Base-by-base conservation (phyloP, 53 echinoderm and acorn worm species). In the Arbacia lixula region DNA sequence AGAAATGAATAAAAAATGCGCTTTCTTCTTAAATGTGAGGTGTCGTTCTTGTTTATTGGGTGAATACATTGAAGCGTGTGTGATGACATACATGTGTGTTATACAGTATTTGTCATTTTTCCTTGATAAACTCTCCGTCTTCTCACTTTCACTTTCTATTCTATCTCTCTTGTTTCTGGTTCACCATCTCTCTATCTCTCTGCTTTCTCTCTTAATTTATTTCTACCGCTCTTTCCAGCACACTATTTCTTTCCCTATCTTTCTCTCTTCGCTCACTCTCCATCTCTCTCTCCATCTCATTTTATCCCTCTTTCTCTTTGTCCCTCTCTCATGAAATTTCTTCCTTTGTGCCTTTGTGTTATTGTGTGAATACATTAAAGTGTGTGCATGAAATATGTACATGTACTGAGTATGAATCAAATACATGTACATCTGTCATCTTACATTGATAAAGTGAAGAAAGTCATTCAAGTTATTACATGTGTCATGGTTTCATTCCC, bases 11-110 rank as follows among this genome's bases (percentile, higher is more conserved):
- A 32, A 63, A 67, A 67, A 39, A 38, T 38, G 67, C 67, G 67
- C 67, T 67, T 67, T 67, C 67, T 67, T 67, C 67, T 67, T 67
- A 21, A 57, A 57, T 16, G 6, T 24, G 33, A 38, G 40, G 49
- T 46, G 8, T 46, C 14, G 49, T 14, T 8, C 9, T 46, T 46
- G 49, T 10, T 46, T 46, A 46, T 46, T 46, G 14, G 49, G 14
- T 10, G 14, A 46, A 46, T 46, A 46, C 8, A 14, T 10, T 46
- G 49, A 46, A 46, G 8, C 9, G 14, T 10, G 8, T 46, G 8
- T 46, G 14, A 46, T 46, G 14, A 46, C 14, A 8, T 46, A 46
- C 14, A 10, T 46, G 14, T 10, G 14, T n/a, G n/a, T n/a, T n/a
- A n/a, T n/a, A n/a, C n/a, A n/a, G n/a, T n/a, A 50, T 12, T 50